Conservation (phyloP, 2,888 invertebrate species). For the Tipula lateralis region DNA sequence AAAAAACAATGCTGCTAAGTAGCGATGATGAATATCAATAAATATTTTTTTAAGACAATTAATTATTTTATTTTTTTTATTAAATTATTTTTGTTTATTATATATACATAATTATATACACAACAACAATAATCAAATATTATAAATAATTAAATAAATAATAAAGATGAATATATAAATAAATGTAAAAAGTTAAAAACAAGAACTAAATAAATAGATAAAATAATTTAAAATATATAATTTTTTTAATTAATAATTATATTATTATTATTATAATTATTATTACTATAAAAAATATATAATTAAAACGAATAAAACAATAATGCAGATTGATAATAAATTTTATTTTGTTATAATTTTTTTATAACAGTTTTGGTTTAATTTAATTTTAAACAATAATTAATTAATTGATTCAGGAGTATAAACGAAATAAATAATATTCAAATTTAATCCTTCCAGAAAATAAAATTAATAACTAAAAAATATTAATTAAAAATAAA, state of each 20-base stretch:
- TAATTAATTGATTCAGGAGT: background rate
- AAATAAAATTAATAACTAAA: background rate
- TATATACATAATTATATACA: background rate
- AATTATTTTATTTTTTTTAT: background rate
- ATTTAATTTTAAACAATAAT: background rate
- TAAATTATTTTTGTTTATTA: background rate
- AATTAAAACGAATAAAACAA: background rate
- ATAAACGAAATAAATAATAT: background rate
- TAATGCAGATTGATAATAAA: background rate
- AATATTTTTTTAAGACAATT: conserved; percentile 37
- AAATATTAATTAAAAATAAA: background rate
- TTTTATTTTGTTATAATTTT: background rate
- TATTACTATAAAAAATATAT: too few species aligned
- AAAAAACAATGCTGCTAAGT: conserved; percentile 91
- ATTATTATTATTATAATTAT: background rate
- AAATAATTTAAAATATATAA: background rate
- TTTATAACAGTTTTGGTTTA: background rate
- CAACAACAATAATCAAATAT: background rate
- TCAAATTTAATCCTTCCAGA: conserved; percentile 19
- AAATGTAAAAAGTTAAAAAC: conserved; percentile 19
- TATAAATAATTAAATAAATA: background rate
- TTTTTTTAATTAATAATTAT: background rate
- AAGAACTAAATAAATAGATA: background rate
- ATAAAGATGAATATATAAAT: background rate
- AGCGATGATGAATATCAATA: conserved; percentile 94